These are phyloP conservation scores for Clarias platycephalus DNA, from an alignment of 2,797 vertebrate species.

Conservation along the genomic window DNA sequence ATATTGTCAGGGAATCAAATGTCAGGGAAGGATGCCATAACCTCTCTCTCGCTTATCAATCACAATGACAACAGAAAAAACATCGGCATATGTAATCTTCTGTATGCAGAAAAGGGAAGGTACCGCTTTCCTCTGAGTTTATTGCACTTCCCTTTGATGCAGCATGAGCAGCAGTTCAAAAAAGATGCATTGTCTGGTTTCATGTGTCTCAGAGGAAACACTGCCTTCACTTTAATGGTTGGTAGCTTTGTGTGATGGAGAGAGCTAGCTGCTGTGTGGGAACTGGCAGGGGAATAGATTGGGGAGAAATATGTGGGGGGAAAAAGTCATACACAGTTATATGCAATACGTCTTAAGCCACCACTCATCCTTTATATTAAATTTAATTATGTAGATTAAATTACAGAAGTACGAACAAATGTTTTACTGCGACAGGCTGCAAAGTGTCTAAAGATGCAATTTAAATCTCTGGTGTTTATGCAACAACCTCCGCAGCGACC, in stretches of 20 bases:
- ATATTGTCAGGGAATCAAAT: neutral
- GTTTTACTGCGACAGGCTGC: no score
- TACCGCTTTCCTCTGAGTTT: neutral
- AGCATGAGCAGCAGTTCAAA: neutral
- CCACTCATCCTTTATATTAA: no score
- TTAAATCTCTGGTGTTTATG: no score
- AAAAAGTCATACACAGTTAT: no score
- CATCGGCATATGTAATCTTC: neutral
- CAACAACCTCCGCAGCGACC: no score
- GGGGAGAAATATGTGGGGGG: neutral
- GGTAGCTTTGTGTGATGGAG: neutral
- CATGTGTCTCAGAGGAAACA: neutral
- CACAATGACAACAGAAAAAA: neutral
- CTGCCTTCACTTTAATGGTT: neutral
- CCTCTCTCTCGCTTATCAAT: neutral
- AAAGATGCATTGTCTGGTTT: neutral
- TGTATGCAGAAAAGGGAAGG: neutral
- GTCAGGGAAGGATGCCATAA: neutral
- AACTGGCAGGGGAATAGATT: neutral
- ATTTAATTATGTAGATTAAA: no score
- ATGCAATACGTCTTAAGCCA: no score
- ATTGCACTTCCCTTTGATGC: neutral
- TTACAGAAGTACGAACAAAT: no score
- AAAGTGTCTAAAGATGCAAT: no score
- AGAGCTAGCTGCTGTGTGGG: neutral